Base-by-base conservation (phyloP, 2,797 vertebrate species). In the Alectoris magna region DNA sequence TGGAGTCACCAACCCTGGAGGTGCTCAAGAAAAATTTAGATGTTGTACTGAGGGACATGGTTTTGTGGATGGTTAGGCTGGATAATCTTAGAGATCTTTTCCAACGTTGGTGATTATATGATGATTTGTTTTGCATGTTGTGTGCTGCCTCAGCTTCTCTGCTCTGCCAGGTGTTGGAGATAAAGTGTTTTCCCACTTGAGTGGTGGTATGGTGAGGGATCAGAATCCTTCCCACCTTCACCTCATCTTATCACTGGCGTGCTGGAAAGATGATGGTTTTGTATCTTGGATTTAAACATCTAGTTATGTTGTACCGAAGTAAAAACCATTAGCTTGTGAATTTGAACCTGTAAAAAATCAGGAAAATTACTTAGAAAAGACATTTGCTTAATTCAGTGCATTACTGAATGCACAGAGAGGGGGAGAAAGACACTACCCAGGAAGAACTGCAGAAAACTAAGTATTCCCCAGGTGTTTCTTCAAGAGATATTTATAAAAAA, bases 271-370 rank as follows among this genome's bases (percentile, higher is more conserved):
- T 29, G 10, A 19, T 46, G 7, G 0, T n/a, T 85, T 39, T 73
- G 5, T 48, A 3, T 17, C 4, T 53, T 60, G 27, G 10, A 44
- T 68, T 70, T 83, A 74, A 85, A 56, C 1, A 12, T 0, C 0
- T 0, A 3, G 4, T 0, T 62, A 17, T 24, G 12, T 7, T 85
- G 23, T 11, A 59, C 6, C 43, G 46, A 63, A 9, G 1, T 43
- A 27, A 53, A 55, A 24, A 10, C 17, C 5, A 18, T 31, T 31
- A 51, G 1, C 23, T 56, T n/a, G 14, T 70, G 26, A 55, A 59
- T 11, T 5, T 73, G 60, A 76, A 34, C 19, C 3, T 27, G 3
- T 31, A 36, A 22, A 31, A 36, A 36, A 36, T 5, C 6, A 23
- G 26, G 31, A 70, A 62, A 60, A 36, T 3, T 69, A 21, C 5